These are phyloP conservation scores for Machimus atricapillus DNA, from an alignment of 2,888 invertebrate genomes.

Conservation along the genomic window DNA sequence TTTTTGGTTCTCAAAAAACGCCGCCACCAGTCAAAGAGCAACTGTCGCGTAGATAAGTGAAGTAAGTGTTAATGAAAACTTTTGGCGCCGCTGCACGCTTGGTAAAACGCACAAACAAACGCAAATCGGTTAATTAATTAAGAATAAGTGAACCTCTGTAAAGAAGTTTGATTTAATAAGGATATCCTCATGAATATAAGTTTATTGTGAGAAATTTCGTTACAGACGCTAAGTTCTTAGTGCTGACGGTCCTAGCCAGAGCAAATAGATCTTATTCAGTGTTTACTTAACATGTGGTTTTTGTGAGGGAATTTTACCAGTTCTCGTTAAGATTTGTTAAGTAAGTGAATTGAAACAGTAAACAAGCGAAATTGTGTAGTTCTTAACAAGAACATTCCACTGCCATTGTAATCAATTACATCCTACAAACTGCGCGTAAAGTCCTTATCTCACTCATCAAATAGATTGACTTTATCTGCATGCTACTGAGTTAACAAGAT, in stretches of 20 bases:
- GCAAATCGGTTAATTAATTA: neutral
- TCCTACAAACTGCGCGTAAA: neutral
- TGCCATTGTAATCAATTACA: neutral
- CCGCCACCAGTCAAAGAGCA: neutral
- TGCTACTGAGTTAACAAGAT: neutral
- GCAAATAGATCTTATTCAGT: neutral
- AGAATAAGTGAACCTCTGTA: neutral
- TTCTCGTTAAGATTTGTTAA: neutral
- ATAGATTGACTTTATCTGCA: neutral
- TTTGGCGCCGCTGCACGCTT: neutral
- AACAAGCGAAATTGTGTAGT: neutral
- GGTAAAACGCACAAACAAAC: neutral
- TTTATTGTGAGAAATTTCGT: neutral
- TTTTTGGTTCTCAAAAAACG: neutral
- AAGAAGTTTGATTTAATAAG: neutral
- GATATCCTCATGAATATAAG: neutral
- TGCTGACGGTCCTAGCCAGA: neutral
- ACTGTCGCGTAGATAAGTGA: slow-evolving; percentile 9
- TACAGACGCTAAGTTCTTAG: neutral
- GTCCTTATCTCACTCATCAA: neutral
- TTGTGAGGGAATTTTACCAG: neutral
- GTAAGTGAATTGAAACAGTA: neutral
- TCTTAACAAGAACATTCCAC: neutral
- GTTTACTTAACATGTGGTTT: neutral
- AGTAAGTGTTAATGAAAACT: neutral